Evolutionary conservation across 2,888 invertebrate species (phyloP).

Genomic region (Rotaria sp.): DNA sequence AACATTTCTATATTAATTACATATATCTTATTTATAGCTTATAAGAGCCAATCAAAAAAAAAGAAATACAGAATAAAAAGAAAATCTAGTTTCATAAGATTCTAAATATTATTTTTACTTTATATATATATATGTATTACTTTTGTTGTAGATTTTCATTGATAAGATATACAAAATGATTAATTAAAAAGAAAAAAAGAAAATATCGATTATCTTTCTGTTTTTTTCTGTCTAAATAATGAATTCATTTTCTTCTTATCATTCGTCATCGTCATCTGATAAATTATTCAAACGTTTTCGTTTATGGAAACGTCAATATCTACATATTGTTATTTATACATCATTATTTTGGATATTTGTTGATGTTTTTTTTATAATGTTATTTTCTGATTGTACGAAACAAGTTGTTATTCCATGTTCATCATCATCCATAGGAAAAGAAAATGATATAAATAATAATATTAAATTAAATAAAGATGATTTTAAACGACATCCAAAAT

Average conservation of each 20-base stretch:
- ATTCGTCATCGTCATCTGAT: not conserved
- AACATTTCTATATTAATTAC: no score
- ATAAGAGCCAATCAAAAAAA: no score
- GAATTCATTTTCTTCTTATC: not conserved
- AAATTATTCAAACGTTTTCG: not conserved
- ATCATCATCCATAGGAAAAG: not conserved
- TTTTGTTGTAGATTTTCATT: not conserved
- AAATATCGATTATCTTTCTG: not conserved
- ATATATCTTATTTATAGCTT: no score
- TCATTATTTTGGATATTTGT: slow-evolving; percentile 39
- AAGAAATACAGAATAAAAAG: no score
- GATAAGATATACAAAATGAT: not conserved
- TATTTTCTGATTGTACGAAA: slow-evolving; percentile 36
- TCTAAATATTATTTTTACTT: no score
- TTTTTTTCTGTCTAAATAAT: not conserved
- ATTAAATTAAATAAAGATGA: not conserved
- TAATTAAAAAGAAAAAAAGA: not conserved
- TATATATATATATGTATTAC: no score
- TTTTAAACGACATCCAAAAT: not conserved
- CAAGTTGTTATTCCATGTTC: not conserved
- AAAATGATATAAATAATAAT: not conserved
- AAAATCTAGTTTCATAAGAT: no score
- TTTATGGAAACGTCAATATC: slow-evolving; percentile 32
- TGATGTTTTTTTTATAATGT: slow-evolving; percentile 34
- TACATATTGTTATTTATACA: slow-evolving; percentile 32